Base-by-base conservation (phyloP, 1,140 invertebrate species). In the Manduca sexta region DNA sequence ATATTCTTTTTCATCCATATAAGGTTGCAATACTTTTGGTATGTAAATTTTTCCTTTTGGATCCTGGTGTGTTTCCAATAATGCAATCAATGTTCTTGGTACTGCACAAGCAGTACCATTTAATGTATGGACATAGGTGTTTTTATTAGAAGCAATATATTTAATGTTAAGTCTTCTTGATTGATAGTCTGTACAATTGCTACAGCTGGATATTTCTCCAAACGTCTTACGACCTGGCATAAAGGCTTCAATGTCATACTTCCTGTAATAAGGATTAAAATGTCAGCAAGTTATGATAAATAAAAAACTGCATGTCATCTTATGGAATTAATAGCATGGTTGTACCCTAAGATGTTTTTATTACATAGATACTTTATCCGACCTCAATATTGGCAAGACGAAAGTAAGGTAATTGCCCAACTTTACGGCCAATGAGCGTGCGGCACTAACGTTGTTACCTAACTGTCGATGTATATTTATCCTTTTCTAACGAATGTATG, bases 181-280 rank as follows among this genome's bases (percentile, higher is more conserved):
- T 86, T 99, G 97, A 84, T 93, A 99, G 85, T 98, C 96, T 6
- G 96, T 98, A 74, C 98, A 99, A 86, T 99, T 97, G 52, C 97
- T 99, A 57, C 97, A 95, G 82, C 97, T 99, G 1, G 97, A 98
- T 50, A 99, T 93, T 89, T 98, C 97, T 16, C 96, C 97, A 88
- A 90, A 98, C 40, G 90, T 86, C 50, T 92, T 88, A 48, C 91
- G 88, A 0, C 94, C 95, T 10, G 97, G 96, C 92, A 99, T 93
- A 96, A 96, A 99, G 10, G 96, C 93, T 89, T 99, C 98, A 50
- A 99, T 94, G 76, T 99, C 98, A 86, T 93, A 95, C 89, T 99
- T 99, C 44, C 90, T 90, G 52, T 39, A 82, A 75, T 43, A 47
- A 52, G 51, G 43, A 53, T 21, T n/a, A n/a, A 11, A 14, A 39